Conservation (phyloP, 2,888 invertebrate genomes). For the Cheilosia vernalis region DNA sequence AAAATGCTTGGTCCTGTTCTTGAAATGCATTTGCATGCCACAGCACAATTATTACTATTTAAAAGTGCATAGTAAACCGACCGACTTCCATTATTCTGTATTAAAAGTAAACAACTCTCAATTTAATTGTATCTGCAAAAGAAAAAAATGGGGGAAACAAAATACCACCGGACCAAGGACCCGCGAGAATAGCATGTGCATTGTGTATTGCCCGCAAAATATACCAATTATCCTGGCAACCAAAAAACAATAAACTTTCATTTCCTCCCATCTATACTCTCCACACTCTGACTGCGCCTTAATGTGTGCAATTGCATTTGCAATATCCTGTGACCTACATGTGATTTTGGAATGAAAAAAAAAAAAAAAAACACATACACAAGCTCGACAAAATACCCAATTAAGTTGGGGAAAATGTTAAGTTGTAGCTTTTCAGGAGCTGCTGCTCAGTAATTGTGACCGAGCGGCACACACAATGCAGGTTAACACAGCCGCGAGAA, state of each 20-base stretch:
- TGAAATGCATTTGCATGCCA: slow-evolving; percentile 50
- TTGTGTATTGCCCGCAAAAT: slow-evolving; percentile 32
- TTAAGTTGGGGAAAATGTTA: slow-evolving; percentile 37
- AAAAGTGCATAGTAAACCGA: slow-evolving; percentile 6
- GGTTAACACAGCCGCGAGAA: slow-evolving; percentile 36
- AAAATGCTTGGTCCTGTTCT: slow-evolving; percentile 4
- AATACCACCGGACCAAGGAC: slow-evolving; percentile 26
- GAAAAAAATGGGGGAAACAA: slow-evolving; percentile 6
- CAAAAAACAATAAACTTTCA: slow-evolving; percentile 54
- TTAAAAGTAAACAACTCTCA: slow-evolving; percentile 65
- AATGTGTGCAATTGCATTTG: slow-evolving; percentile 58
- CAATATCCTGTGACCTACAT: slow-evolving; percentile 72
- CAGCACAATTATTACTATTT: slow-evolving; percentile 26
- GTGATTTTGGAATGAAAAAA: slow-evolving; percentile 47
- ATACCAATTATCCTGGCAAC: slow-evolving; percentile 28
- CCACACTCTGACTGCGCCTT: slow-evolving; percentile 35
- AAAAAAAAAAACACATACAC: slow-evolving; percentile 15
- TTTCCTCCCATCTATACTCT: slow-evolving; percentile 2
- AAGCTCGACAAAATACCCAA: slow-evolving; percentile 29
- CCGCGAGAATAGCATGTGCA: slow-evolving; percentile 4
- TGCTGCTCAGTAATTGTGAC: slow-evolving; percentile 17
- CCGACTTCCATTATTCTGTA: slow-evolving; percentile 51
- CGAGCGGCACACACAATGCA: slow-evolving; percentile 32
- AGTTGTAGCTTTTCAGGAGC: slow-evolving; percentile 15
- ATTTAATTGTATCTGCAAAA: slow-evolving; percentile 60